Base-by-base conservation (phyloP, 2,113 vertebrate species). In the Sphyrna mokarran region DNA sequence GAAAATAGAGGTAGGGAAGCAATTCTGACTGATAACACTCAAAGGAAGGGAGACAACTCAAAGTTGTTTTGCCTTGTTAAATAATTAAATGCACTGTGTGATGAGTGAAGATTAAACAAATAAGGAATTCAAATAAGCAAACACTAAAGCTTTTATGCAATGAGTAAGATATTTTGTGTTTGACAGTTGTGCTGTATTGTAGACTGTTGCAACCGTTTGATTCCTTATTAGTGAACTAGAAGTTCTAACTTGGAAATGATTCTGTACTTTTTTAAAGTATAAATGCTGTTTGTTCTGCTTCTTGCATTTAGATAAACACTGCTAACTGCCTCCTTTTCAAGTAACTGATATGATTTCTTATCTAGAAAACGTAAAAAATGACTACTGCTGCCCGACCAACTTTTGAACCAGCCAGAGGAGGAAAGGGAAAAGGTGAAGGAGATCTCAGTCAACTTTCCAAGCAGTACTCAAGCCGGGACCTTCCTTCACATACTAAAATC, bases 361-460 rank as follows among this genome's bases (percentile, higher is more conserved):
- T 33, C 0, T 48, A 68, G 63, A n/a, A 96, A 95, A 89, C 95
- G 95, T 96, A 96, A 91, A 98, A 97, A 97, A 99, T 99, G 99
- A 99, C 99, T 0, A 99, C 99, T 96, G 99, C 99, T 80, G 99
- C 99, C 0, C 98, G 99, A 96, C 99, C 99, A 26, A 99, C 99
- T 0, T 99, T 99, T 97, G 99, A 99, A 96, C 99, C 99, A 0
- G 99, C 99, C 0, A 98, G 99, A 97, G 99, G 99, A 95, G 99
- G 99, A 72, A 98, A 99, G 96, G 99, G 99, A 72, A 99, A 99
- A 98, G 99, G 99, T 96, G 99, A 99, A 97, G 99, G 99, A 13
- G 99, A 99, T 96, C 96, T 99, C 96, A 99, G 99, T 96, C 99
- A 99, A 29, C 97, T 99, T 14, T 99, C 99, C 33, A 99, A 99